Percentiles rank a stretch among this genome's conserved stretches.
Conservation (phyloP, 2,888 invertebrate genomes). For the Oscheius myriophilus region DNA sequence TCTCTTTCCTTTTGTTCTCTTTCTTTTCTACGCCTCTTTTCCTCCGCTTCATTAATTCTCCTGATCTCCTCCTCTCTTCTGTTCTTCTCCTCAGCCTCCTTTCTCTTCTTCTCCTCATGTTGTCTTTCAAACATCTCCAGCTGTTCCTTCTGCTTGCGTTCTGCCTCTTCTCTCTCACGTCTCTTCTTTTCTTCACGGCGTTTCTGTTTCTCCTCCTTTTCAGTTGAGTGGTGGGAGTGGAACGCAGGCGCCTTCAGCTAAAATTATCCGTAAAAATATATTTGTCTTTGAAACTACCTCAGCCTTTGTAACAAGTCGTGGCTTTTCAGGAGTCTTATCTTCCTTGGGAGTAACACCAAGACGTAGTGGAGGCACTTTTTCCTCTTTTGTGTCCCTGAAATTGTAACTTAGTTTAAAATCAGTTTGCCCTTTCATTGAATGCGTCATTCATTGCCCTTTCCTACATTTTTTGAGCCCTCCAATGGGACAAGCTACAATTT, state of each 20-base stretch:
- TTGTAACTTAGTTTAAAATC: no score
- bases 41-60: constrained; percentile 9
- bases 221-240: not conserved
- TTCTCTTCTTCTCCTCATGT: constrained; percentile 14
- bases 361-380: constrained; percentile 20
- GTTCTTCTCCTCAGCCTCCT: constrained; percentile 3
- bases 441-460: no score
- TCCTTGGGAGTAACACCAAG: not conserved
- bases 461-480: no score
- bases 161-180: constrained; percentile 17
- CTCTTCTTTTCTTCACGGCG: constrained; percentile 17
- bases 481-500: no score
- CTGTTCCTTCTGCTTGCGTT: constrained; percentile 8
- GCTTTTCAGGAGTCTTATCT: constrained; percentile 1
- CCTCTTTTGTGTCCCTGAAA: constrained; percentile 5
- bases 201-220: constrained; percentile 26
- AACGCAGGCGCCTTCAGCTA: constrained; percentile 17
- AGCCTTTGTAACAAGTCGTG: constrained; percentile 5
- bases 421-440: no score
- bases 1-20: constrained; percentile 6
- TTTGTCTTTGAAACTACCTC: constrained; percentile 4
- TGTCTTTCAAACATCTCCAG: constrained; percentile 5
- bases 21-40: constrained; percentile 7
- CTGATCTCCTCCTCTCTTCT: constrained; percentile 10
- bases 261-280: not conserved